A percentile compares a stretch with the other conserved stretches of the same genome.
These are phyloP conservation scores for Metopolophium dirhodum DNA, from an alignment of 1,140 invertebrate genomes.

Conservation along the genomic window DNA sequence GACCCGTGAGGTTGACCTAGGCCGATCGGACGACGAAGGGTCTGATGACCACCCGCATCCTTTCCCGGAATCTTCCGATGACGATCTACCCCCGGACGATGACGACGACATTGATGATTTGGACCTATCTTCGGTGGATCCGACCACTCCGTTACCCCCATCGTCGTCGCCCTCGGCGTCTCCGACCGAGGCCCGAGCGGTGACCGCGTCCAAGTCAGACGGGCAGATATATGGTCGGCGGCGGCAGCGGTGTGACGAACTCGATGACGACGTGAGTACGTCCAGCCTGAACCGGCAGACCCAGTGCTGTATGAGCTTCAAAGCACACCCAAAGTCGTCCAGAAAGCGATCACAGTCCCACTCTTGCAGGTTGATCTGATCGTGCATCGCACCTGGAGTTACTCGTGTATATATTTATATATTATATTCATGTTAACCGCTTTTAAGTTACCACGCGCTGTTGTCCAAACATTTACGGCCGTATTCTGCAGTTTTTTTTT, in stretches of 20 bases:
- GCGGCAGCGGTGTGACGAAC: neutral
- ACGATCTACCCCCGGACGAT: neutral
- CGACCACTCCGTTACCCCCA: neutral
- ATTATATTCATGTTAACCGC: neutral
- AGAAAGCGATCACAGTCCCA: conserved; percentile 29
- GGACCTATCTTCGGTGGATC: neutral
- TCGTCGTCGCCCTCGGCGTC: neutral
- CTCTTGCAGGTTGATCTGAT: conserved; percentile 34
- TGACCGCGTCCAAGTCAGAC: conserved; percentile 37
- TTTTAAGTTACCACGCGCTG: neutral
- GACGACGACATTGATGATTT: neutral
- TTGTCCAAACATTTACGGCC: neutral
- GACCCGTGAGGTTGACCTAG: neutral
- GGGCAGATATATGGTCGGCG: neutral
- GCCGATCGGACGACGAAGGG: neutral
- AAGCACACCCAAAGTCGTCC: conserved; percentile 6
- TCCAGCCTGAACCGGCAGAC: neutral
- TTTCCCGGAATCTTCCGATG: neutral
- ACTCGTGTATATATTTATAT: neutral
- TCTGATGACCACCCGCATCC: neutral
- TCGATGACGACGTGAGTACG: neutral
- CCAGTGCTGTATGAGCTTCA: conserved; percentile 39
- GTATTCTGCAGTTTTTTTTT: neutral
- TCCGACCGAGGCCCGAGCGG: neutral
- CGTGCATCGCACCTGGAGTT: neutral